phyloP scores from a whole-genome alignment of 1,140 invertebrate species.

The Bombus ignitus region DNA sequence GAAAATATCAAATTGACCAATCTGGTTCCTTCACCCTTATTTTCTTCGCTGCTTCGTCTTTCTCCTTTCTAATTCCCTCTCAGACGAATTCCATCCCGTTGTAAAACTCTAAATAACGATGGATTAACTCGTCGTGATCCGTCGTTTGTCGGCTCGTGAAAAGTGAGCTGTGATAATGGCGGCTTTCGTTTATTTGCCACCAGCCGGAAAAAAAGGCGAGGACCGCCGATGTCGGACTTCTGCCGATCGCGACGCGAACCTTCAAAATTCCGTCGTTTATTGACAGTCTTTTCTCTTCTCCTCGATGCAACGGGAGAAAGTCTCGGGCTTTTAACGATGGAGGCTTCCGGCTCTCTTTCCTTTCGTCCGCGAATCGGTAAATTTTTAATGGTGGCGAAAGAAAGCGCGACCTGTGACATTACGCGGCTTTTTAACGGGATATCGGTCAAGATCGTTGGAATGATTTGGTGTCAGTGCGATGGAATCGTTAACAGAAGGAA shows the following conservation, averaged over 20 bases:
- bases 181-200: constrained; percentile 79
- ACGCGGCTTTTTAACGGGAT: not conserved
- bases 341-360: constrained; percentile 1
- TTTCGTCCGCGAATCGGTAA: not conserved
- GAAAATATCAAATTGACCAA: not conserved
- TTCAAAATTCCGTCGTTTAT: not conserved
- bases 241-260: constrained; percentile 41
- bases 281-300: constrained; percentile 31
- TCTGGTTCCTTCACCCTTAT: not conserved
- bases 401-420: not conserved
- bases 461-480: not conserved
- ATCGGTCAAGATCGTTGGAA: not conserved
- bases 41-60: not conserved
- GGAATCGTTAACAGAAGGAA: not conserved
- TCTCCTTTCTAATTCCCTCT: no score
- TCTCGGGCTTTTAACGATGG: not conserved
- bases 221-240: constrained; percentile 51
- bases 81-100: constrained; percentile 3
- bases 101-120: not conserved
- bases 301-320: not conserved
- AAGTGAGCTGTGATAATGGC: constrained; percentile 76
- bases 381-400: not conserved
- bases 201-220: constrained; percentile 65
- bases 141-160: constrained; percentile 48
- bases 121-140: not conserved